phyloP scores from a whole-genome alignment of 2,797 vertebrate genomes.

The Emydoidea blandingii region DNA sequence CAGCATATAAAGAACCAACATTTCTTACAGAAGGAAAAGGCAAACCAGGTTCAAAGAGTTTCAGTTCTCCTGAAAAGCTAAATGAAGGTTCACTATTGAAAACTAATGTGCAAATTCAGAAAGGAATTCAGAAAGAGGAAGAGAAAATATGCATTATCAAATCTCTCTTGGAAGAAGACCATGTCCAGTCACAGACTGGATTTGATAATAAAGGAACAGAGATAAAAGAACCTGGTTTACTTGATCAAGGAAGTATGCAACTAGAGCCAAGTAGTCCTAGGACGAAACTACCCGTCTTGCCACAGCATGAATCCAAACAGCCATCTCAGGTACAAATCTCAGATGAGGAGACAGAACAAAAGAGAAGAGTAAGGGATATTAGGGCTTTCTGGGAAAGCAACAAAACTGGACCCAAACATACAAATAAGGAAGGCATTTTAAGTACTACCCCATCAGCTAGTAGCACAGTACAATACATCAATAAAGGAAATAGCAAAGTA shows the following conservation, averaged over 20 bases:
- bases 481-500: neutral
- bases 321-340: conserved; percentile 47
- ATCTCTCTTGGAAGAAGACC: neutral
- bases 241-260: neutral
- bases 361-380: conserved; percentile 82
- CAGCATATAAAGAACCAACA: neutral
- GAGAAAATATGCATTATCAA: neutral
- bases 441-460: neutral
- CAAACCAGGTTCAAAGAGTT: neutral
- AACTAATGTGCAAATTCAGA: neutral
- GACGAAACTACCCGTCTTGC: conserved; percentile 19
- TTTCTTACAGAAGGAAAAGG: neutral
- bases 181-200: neutral
- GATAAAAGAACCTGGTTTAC: neutral
- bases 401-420: conserved; percentile 73
- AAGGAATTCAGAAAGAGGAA: neutral
- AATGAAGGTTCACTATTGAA: neutral
- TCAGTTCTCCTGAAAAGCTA: neutral
- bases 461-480: neutral
- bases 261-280: neutral
- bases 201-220: neutral
- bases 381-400: conserved; percentile 91
- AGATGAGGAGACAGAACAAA: conserved; percentile 75
- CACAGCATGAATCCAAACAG: conserved; percentile 17
- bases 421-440: conserved; percentile 40